Percentiles rank a stretch among this genome's conserved stretches.
These are phyloP conservation scores for Prostheceraeus crozeri DNA, from an alignment of 2,888 invertebrate species.

Conservation along the genomic window DNA sequence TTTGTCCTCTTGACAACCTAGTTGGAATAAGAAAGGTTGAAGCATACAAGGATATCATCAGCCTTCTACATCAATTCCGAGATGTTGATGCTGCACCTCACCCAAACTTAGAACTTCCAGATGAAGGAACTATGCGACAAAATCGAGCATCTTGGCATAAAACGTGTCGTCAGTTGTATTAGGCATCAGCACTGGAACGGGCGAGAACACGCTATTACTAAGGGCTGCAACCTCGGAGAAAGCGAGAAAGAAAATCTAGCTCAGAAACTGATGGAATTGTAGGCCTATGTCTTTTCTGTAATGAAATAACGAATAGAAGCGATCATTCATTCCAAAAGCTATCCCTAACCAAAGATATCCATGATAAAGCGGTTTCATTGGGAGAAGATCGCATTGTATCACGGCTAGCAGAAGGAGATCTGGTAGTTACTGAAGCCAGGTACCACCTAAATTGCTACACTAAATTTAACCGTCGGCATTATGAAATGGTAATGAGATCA, in stretches of 20 bases:
- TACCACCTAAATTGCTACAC: constrained; percentile 39
- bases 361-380: constrained; percentile 34
- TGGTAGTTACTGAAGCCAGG: constrained; percentile 36
- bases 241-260: constrained; percentile 20
- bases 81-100: too few relatives aligned
- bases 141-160: constrained; percentile 35
- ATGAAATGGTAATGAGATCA: constrained; percentile 25
- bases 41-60: too few relatives aligned
- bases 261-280: constrained; percentile 27
- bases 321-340: constrained; percentile 37
- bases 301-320: constrained; percentile 30
- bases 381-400: constrained; percentile 38
- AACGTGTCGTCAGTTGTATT: constrained; percentile 32
- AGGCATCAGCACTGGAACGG: constrained; percentile 34
- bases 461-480: constrained; percentile 33
- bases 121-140: too few relatives aligned
- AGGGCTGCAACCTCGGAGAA: constrained; percentile 27
- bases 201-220: constrained; percentile 33
- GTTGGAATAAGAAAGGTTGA: too few relatives aligned
- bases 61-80: too few relatives aligned
- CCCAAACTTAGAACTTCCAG: too few relatives aligned
- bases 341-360: constrained; percentile 34
- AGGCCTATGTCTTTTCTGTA: constrained; percentile 19
- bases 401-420: constrained; percentile 36
- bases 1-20: too few relatives aligned